These are phyloP conservation scores for Periphyllus acericola DNA, from an alignment of 2,888 invertebrate species.

Conservation along the genomic window DNA sequence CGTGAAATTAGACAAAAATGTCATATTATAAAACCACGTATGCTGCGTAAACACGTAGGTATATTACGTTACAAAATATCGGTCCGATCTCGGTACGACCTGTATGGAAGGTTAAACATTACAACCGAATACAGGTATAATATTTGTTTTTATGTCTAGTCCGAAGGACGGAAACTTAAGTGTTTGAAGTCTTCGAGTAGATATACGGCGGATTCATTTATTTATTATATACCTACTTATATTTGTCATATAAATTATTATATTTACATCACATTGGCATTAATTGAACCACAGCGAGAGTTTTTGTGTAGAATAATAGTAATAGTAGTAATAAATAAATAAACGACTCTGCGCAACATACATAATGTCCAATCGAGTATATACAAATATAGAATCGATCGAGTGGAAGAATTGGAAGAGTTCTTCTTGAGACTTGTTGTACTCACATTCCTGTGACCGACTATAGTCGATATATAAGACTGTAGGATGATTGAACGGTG, in stretches of 20 bases:
- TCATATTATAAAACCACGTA: too few relatives aligned
- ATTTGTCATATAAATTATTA: background rate
- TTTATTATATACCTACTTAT: too few relatives aligned
- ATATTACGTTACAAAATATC: background rate
- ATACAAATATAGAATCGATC: too few relatives aligned
- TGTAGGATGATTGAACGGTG: too few relatives aligned
- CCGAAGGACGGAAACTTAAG: constrained; percentile 16
- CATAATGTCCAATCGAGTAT: too few relatives aligned
- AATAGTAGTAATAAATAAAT: too few relatives aligned
- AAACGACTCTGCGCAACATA: too few relatives aligned
- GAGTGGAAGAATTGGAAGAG: too few relatives aligned
- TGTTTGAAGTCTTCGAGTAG: background rate
- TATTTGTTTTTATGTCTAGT: constrained; percentile 18
- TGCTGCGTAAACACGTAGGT: background rate
- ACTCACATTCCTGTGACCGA: too few relatives aligned
- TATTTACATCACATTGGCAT: constrained; percentile 4
- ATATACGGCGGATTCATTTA: too few relatives aligned
- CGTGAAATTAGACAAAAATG: background rate
- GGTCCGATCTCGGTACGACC: background rate
- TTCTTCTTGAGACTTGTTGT: too few relatives aligned
- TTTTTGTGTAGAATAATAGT: background rate
- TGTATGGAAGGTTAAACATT: constrained; percentile 9
- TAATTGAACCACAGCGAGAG: background rate
- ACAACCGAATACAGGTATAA: background rate
- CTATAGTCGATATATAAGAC: too few relatives aligned